Percentiles rank a stretch among this genome's conserved stretches.
Conservation (phyloP, 2,797 vertebrate species). For the Ispidina lecontei region DNA sequence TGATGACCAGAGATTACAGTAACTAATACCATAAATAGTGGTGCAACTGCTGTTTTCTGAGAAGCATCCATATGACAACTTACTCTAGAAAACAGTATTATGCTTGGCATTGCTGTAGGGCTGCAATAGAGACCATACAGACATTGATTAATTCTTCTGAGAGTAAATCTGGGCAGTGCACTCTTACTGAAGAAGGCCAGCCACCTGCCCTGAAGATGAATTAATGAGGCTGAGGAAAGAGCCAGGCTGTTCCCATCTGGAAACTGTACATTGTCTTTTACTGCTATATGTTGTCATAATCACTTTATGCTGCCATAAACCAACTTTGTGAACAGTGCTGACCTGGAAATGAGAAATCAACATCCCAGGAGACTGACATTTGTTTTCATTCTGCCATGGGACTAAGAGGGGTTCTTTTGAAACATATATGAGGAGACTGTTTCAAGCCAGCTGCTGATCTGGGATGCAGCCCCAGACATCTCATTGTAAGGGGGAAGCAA, state of each 20-base stretch:
- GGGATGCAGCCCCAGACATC: not conserved
- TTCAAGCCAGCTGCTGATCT: not conserved
- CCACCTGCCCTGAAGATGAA: not conserved
- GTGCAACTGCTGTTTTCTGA: constrained; percentile 13
- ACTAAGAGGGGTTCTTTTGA: not conserved
- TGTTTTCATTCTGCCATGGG: constrained; percentile 27
- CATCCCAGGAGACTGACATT: constrained; percentile 36
- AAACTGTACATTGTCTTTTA: constrained; percentile 14
- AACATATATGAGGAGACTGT: not conserved
- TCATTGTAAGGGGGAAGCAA: not conserved
- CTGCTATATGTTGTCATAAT: constrained; percentile 37
- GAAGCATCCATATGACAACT: not conserved
- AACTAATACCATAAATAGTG: not conserved
- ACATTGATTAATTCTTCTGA: not conserved
- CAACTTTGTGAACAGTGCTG: constrained; percentile 15
- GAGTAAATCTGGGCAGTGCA: not conserved
- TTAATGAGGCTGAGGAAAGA: constrained; percentile 34
- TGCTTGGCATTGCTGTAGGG: not conserved
- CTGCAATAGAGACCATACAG: not conserved
- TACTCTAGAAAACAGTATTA: not conserved
- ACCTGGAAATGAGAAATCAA: constrained; percentile 51
- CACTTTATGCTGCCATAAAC: constrained; percentile 27
- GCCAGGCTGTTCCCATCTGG: constrained; percentile 44
- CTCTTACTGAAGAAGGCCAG: not conserved
- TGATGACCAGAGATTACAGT: not conserved